Evolutionary conservation across 1,140 invertebrate species (phyloP), one percentile per base, ranked within the genome.

Genomic region (Brachionus calyciflorus): DNA sequence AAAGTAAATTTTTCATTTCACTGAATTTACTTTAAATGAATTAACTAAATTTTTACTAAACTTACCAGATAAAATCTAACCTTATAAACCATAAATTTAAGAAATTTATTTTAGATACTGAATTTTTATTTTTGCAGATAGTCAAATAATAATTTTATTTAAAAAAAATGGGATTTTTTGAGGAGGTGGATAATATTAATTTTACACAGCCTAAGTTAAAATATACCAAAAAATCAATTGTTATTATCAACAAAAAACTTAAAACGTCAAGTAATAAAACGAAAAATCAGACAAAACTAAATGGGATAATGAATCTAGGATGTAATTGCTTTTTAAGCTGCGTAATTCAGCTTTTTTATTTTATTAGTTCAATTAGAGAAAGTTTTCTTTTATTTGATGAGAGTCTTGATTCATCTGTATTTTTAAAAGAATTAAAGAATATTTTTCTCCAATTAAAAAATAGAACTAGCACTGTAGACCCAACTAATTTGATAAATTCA

Each of bases 91-190:
- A n/a, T n/a, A n/a, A n/a, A n/a, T n/a, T n/a, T n/a, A n/a, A n/a
- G n/a, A n/a, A n/a, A n/a, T n/a, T n/a, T n/a, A n/a, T n/a, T n/a
- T n/a, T n/a, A n/a, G n/a, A n/a, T n/a, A n/a, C n/a, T n/a, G n/a
- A n/a, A n/a, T n/a, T n/a, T n/a, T n/a, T n/a, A n/a, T n/a, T n/a
- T n/a, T n/a, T n/a, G n/a, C n/a, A n/a, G n/a, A n/a, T n/a, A n/a
- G n/a, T n/a, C n/a, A n/a, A n/a, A n/a, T n/a, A n/a, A n/a, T n/a
- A n/a, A n/a, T n/a, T n/a, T n/a, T n/a, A n/a, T n/a, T n/a, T n/a
- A n/a, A n/a, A n/a, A n/a, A 55, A 55, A 55, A 55, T 55, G 51
- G 51, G 51, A 1, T 55, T 55, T 55, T 55, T 55, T 26, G 51
- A 55, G 12, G 51, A 55, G 14, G 19, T 26, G 21, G 51, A 55